Base-by-base conservation (phyloP, 2,888 invertebrate species). In the Saturnia pavonia region DNA sequence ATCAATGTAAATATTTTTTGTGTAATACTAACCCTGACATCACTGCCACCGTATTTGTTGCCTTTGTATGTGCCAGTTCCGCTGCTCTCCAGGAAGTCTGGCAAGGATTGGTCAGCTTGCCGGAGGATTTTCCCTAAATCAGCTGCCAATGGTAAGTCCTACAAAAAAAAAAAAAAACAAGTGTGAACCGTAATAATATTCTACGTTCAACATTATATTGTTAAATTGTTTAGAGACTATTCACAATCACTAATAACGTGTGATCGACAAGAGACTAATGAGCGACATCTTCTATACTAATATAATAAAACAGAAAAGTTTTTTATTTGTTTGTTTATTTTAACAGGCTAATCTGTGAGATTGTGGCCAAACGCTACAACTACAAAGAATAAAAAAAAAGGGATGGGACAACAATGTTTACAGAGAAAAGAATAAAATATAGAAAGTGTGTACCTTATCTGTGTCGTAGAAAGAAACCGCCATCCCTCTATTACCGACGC, bases 401-500 rank as follows among this genome's bases (percentile, higher is more conserved):
- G 1, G 19, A 19, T 51, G 48, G 1, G 19, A 19, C 43, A 12
- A 14, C 11, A 43, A 12, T 43, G 43, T 43, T 43, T n/a, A n/a
- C n/a, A n/a, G n/a, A 54, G 1, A 11, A 11, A n/a, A 2, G 22
- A 7, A 60, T 27, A 27, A 27, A 54, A n/a, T 22, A 54, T 19
- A 27, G 25, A 60, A 9, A 60, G 6, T 43, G 70, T 74, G 84
- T 79, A 91, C 94, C 72, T 89, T 80, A 1, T 95, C 94, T 0
- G 88, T 81, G 84, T 98, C 97, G 84, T 95, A 98, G 89, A 99
- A 97, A 0, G 98, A 98, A 0, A 98, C 96, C 0, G 99, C 97
- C 75, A 95, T 96, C 2, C 99, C 99, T 51, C 96, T 94, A 83
- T 97, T 97, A 16, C 99, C 99, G 0, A 99, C 98, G 75, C 99